Percentiles rank a stretch among this genome's conserved stretches.
phyloP scores from a whole-genome alignment of 2,888 invertebrate genomes.

The Cantharis rustica region DNA sequence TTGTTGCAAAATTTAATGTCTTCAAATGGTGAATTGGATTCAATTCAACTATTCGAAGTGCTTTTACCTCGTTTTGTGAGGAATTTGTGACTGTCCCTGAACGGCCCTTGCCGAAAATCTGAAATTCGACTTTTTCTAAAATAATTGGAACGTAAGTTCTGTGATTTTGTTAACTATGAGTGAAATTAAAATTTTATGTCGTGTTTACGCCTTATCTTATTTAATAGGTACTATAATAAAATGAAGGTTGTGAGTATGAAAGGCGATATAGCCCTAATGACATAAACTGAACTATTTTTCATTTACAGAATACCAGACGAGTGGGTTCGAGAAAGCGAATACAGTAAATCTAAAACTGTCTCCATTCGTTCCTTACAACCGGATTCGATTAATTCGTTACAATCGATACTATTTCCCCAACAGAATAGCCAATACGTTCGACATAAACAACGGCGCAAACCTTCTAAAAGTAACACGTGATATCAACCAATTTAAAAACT shows the following conservation, averaged over 20 bases:
- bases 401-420: slow-evolving; percentile 58
- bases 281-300: background rate
- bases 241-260: background rate
- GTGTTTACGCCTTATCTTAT: background rate
- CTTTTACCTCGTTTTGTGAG: background rate
- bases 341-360: slow-evolving; percentile 66
- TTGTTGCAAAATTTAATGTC: background rate
- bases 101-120: background rate
- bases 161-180: background rate
- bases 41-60: background rate
- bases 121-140: background rate
- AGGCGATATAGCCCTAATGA: background rate
- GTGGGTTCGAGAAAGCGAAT: slow-evolving; percentile 80
- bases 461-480: slow-evolving; percentile 36
- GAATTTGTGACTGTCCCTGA: background rate
- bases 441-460: slow-evolving; percentile 54
- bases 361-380: slow-evolving; percentile 61
- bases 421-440: slow-evolving; percentile 41
- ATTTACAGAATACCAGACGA: slow-evolving; percentile 78
- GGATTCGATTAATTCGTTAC: slow-evolving; percentile 59
- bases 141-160: background rate
- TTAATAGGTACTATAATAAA: background rate
- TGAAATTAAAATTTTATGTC: background rate
- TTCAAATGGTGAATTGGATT: background rate
- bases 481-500: slow-evolving; percentile 13